A percentile compares a stretch with the other conserved stretches of the same genome.
phyloP scores from a whole-genome alignment of 2,888 invertebrate species.

The Ormyrus nitidulus region DNA sequence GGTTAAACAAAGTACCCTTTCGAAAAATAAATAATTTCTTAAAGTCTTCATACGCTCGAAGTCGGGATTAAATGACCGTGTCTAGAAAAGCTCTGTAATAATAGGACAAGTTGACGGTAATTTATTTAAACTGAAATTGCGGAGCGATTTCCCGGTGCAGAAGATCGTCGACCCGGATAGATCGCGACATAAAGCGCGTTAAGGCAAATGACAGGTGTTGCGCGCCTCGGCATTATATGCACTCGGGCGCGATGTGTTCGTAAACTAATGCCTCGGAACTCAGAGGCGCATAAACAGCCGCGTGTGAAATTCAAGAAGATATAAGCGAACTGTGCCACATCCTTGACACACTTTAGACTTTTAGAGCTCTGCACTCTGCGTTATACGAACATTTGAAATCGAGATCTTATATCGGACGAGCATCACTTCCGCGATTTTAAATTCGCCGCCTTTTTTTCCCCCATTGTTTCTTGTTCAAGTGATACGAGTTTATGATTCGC shows the following conservation, averaged over 20 bases:
- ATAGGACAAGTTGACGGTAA: background rate
- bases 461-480: background rate
- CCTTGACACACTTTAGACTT: conserved; percentile 50
- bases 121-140: background rate
- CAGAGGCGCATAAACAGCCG: background rate
- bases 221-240: conserved; percentile 20
- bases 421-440: background rate
- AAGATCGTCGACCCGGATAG: conserved; percentile 32
- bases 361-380: background rate
- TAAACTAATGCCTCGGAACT: background rate
- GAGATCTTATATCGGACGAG: conserved; percentile 22
- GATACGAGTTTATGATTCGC: background rate
- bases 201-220: conserved; percentile 39
- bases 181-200: conserved; percentile 15
- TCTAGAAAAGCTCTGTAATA: too few relatives aligned
- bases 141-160: background rate
- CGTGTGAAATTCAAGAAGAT: conserved; percentile 50
- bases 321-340: conserved; percentile 52
- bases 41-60: too few relatives aligned
- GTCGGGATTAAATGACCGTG: too few relatives aligned
- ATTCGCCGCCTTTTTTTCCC: conserved; percentile 6
- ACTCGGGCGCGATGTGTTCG: background rate
- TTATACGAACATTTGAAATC: conserved; percentile 26
- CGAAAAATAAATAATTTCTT: too few relatives aligned
- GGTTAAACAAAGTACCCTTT: too few relatives aligned